Evolutionary conservation across 2,888 invertebrate species (phyloP).

Genomic region (Acanthopleura granulata): DNA sequence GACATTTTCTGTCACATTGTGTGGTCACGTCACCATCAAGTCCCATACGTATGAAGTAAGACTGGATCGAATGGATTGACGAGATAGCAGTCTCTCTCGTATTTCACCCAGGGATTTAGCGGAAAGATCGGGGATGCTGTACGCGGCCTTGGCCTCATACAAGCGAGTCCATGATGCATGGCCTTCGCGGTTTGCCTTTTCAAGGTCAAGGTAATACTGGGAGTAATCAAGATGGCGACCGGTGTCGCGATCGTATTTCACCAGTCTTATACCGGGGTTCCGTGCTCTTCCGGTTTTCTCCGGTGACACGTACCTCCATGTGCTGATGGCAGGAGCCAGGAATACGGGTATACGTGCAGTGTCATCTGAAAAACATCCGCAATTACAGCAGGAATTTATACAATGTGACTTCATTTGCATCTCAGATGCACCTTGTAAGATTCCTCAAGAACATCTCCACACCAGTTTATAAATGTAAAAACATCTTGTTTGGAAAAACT

Average conservation of each 20-base stretch:
- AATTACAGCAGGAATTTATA: not conserved
- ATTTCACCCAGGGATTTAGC: not conserved
- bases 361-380: conserved; percentile 71
- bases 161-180: conserved; percentile 85
- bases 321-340: conserved; percentile 91
- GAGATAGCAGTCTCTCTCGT: not conserved
- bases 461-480: too few relatives aligned
- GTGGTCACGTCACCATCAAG: not conserved
- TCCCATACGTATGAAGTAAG: not conserved
- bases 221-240: conserved; percentile 86
- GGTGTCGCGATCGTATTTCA: conserved; percentile 83
- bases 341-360: conserved; percentile 85
- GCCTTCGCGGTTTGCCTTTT: conserved; percentile 74
- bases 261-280: conserved; percentile 89
- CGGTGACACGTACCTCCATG: conserved; percentile 76
- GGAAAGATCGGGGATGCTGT: conserved; percentile 62
- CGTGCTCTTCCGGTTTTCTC: conserved; percentile 71
- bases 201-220: conserved; percentile 88
- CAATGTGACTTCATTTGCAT: too few relatives aligned
- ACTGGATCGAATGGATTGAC: not conserved
- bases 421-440: too few relatives aligned
- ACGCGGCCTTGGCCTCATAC: conserved; percentile 85
- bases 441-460: too few relatives aligned
- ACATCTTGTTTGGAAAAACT: too few relatives aligned
- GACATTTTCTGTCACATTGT: not conserved